Conservation (phyloP, 92 coral and sea anemone species). For the Muricea muricata region DNA sequence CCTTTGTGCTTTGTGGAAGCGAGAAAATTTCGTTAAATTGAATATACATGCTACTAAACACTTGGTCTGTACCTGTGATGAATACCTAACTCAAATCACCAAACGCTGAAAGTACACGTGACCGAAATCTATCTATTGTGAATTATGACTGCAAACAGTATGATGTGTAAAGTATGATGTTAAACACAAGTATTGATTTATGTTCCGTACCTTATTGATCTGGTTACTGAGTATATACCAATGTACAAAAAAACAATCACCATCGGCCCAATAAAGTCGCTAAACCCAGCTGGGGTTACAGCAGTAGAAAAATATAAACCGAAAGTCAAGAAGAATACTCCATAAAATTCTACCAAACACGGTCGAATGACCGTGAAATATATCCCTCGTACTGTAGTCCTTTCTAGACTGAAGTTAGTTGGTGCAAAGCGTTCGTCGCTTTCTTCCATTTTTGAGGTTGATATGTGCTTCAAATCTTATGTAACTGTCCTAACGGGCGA, state of each 20-base stretch:
- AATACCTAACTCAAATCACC: too few relatives aligned
- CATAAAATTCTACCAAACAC: conserved; percentile 1
- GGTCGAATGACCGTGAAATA: conserved; percentile 21
- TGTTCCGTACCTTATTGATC: background rate
- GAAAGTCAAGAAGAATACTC: conserved; percentile 26
- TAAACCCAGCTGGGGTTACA: background rate
- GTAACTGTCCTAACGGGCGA: background rate
- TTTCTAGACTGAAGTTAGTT: background rate
- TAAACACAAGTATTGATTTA: background rate
- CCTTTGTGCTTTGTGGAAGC: too few relatives aligned
- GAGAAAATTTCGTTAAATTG: too few relatives aligned
- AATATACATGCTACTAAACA: too few relatives aligned
- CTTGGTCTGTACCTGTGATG: too few relatives aligned
- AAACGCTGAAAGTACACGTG: too few relatives aligned
- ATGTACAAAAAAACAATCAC: background rate
- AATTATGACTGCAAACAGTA: too few relatives aligned
- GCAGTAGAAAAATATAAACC: conserved; percentile 5
- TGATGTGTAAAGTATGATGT: too few relatives aligned
- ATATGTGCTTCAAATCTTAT: background rate
- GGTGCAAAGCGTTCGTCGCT: background rate
- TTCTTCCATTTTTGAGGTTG: background rate
- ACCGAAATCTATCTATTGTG: too few relatives aligned
- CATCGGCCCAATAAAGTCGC: background rate
- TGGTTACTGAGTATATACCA: background rate
- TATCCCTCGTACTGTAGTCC: background rate